phyloP scores from a whole-genome alignment of 2,113 vertebrate genomes.

The Pelmatolapia mariae region DNA sequence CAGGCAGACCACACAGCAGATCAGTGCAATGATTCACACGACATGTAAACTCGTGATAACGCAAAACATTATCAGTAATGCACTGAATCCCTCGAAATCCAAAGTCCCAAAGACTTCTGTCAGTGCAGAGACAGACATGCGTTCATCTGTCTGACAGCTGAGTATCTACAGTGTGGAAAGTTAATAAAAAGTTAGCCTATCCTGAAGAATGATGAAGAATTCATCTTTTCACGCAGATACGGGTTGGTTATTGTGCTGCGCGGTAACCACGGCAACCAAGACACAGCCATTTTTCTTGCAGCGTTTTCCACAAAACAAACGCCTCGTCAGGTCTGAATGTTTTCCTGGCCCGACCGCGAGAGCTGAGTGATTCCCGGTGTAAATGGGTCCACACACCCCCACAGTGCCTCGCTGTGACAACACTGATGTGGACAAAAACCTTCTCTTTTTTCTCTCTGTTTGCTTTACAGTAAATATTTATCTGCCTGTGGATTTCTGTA shows the following conservation, averaged over 20 bases:
- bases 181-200: not conserved
- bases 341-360: not conserved
- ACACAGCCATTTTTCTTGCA: not conserved
- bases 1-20: not conserved
- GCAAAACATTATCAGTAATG: not conserved
- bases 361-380: not conserved
- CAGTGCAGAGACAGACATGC: not conserved
- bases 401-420: not conserved
- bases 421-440: not conserved
- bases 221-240: not conserved
- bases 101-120: not conserved
- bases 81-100: rapidly evolving
- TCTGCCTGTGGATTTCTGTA: not conserved
- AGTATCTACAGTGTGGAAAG: not conserved
- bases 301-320: not conserved
- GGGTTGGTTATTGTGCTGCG: not conserved
- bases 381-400: not conserved
- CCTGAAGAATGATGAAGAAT: not conserved
- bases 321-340: not conserved
- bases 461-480: slow-evolving; percentile 52
- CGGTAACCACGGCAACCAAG: not conserved
- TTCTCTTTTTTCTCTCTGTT: slow-evolving; percentile 8
- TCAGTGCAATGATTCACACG: not conserved
- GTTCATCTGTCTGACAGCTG: not conserved
- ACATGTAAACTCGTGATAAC: not conserved